Percentiles rank a stretch among this genome's conserved stretches.
Evolutionary conservation across 2,888 invertebrate genomes (phyloP).

Genomic region (Strigamia maritima): DNA sequence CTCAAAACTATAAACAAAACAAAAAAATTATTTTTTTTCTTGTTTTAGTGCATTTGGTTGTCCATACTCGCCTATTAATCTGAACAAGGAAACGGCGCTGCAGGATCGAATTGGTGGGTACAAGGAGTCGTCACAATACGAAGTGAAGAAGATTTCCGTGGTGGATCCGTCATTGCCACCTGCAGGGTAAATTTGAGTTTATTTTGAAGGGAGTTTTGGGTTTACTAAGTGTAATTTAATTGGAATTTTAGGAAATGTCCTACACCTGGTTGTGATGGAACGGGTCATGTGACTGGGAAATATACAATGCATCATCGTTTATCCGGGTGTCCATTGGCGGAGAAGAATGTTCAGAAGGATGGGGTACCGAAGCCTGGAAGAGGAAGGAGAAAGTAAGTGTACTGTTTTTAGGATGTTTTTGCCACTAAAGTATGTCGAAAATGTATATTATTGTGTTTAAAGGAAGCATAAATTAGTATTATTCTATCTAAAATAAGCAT

Average conservation of each 20-base stretch:
- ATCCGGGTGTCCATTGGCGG: constrained; percentile 49
- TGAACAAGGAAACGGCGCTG: constrained; percentile 51
- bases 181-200: neutral
- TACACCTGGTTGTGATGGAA: constrained; percentile 80
- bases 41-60: constrained; percentile 53
- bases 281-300: constrained; percentile 80
- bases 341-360: constrained; percentile 44
- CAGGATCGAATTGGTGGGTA: constrained; percentile 43
- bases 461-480: too few species aligned
- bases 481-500: too few species aligned
- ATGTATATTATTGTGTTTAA: too few species aligned
- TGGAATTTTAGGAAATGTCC: constrained; percentile 60
- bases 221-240: neutral
- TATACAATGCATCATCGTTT: constrained; percentile 65
- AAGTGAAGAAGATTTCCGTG: constrained; percentile 13
- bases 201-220: neutral
- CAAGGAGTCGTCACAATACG: constrained; percentile 17
- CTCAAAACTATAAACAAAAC: too few species aligned
- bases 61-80: constrained; percentile 52
- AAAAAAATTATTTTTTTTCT: too few species aligned
- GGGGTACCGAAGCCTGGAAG: constrained; percentile 23
- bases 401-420: constrained; percentile 10
- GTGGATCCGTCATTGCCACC: neutral
- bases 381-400: constrained; percentile 41
- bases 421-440: too few species aligned